Base-by-base conservation (phyloP, 2,888 invertebrate genomes). In the Tachina fera region DNA sequence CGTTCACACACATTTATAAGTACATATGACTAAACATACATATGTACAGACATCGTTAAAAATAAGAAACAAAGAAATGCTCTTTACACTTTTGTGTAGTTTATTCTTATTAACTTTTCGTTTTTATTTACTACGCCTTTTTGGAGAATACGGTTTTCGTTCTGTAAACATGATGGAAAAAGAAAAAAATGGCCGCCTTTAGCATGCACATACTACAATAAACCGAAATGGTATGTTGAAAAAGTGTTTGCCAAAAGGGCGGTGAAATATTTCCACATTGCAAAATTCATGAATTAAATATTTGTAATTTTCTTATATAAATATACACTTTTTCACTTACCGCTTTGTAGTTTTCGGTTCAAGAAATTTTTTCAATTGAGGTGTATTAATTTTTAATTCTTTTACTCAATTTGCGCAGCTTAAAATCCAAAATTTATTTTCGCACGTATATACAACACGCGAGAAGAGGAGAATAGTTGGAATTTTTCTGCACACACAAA, bases 401-500 rank as follows among this genome's bases (percentile, higher is more conserved):
- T 79, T 82, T 79, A 77, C 19, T 77, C 49, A 72, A 71, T 83
- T 87, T 84, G 78, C 56, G 70, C 83, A 87, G 79, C 87, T 87
- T 87, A 87, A 87, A 84, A 87, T 87, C 87, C 86, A 87, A 83
- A 81, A 86, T 85, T 84, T 86, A 84, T 87, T 87, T 86, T 87
- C 77, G 71, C 84, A 78, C 83, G 82, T 71, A 76, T 76, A 81
- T 60, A 84, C 79, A 84, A 84, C 79, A 84, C 71, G 39, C 70
- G 70, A 75, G 71, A 80, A 80, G 49, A 84, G 75, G 84, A 84
- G 74, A 87, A 79, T 72, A 86, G 72, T 83, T 75, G 82, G 63
- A 72, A 78, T 81, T 82, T 80, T 81, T 81, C 80, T 86, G 78
- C 86, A 65, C 79, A 79, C 74, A 51, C 81, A 81, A 82, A 80